phyloP scores from a whole-genome alignment of 2,797 vertebrate species.

The Poecilia wingei region DNA sequence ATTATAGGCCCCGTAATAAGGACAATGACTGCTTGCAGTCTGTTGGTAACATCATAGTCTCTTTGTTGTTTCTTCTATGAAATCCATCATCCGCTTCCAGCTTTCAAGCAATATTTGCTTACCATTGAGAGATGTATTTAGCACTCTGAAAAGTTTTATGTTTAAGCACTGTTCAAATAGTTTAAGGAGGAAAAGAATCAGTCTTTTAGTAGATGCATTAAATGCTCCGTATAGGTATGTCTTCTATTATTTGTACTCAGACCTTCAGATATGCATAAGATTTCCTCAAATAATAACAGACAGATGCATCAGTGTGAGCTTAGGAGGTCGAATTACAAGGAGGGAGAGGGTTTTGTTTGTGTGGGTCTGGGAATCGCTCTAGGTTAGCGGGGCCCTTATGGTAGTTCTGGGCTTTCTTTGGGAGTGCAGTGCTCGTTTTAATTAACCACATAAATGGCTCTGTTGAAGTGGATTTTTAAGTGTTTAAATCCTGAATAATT shows the following conservation, averaged over 20 bases:
- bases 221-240: neutral
- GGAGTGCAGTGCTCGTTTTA: constrained; percentile 67
- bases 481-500: constrained; percentile 79
- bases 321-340: neutral
- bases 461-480: constrained; percentile 77
- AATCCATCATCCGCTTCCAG: neutral
- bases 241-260: neutral
- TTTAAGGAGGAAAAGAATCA: neutral
- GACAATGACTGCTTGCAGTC: neutral
- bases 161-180: neutral
- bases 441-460: constrained; percentile 76
- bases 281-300: neutral
- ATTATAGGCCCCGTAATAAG: neutral
- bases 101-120: neutral
- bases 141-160: neutral
- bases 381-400: constrained; percentile 47
- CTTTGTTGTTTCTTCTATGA: neutral
- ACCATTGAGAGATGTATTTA: neutral
- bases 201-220: neutral
- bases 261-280: neutral
- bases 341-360: neutral
- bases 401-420: constrained; percentile 53
- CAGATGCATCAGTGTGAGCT: neutral
- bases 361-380: constrained; percentile 20
- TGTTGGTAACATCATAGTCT: neutral